Evolutionary conservation across 2,113 vertebrate species (phyloP).

Genomic region (Bostrychus sinensis): DNA sequence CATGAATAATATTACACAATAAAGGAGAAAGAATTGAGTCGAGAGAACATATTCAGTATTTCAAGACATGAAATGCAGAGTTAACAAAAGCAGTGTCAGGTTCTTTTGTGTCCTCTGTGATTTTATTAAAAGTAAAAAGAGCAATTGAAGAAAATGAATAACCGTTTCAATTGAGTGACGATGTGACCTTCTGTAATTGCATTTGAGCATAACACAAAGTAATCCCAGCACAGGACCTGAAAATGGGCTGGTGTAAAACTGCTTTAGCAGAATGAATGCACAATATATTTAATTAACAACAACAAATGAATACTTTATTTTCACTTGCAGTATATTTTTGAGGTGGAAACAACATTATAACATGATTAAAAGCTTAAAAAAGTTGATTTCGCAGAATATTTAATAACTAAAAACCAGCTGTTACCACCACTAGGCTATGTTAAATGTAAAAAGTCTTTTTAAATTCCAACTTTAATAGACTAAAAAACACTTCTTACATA

Average conservation of each 20-base stretch:
- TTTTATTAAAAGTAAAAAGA: neutral
- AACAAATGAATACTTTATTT: too few species aligned
- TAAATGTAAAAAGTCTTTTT: too few species aligned
- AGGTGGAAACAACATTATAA: too few species aligned
- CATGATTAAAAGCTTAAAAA: too few species aligned
- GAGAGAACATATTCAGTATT: neutral
- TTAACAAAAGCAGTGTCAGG: neutral
- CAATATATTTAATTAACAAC: too few species aligned
- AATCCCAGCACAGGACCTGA: slow-evolving; percentile 7
- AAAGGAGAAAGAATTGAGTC: neutral
- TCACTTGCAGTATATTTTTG: too few species aligned
- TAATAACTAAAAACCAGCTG: too few species aligned
- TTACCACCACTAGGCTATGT: too few species aligned
- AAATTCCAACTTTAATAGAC: too few species aligned
- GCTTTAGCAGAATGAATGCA: slow-evolving; percentile 40
- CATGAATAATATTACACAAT: too few species aligned
- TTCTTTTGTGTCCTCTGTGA: neutral
- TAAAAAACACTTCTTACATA: too few species aligned
- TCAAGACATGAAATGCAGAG: neutral
- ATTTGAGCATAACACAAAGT: slow-evolving; percentile 21
- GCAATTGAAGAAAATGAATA: neutral
- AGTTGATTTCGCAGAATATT: too few species aligned
- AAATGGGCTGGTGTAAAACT: slow-evolving; percentile 36
- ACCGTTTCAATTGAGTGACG: slow-evolving; percentile 1
- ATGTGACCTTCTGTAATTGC: slow-evolving; percentile 22